Percentiles rank a stretch among this genome's conserved stretches.
Conservation (phyloP, 2,888 invertebrate genomes). For the Tanytarsus gracilentus region DNA sequence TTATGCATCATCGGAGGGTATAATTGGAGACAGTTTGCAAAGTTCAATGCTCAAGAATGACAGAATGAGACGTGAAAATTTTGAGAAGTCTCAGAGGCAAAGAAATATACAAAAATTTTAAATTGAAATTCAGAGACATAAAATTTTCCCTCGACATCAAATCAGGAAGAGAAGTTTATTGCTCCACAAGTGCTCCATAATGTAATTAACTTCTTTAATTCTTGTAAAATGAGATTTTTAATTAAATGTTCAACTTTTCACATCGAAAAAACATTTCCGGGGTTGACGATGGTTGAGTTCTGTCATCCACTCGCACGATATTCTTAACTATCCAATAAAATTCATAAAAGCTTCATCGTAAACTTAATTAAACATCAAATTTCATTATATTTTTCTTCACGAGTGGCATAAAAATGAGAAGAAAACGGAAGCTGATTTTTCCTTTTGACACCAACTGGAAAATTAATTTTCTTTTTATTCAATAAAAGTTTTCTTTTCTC, state of each 20-base stretch:
- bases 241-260: not conserved
- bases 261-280: not conserved
- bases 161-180: no score
- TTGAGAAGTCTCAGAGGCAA: no score
- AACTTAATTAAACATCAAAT: slow-evolving; percentile 23
- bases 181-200: no score
- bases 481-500: not conserved
- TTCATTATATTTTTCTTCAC: slow-evolving; percentile 15
- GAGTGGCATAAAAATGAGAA: not conserved
- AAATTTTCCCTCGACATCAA: no score
- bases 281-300: no score
- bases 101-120: no score
- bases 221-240: not conserved
- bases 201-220: not conserved
- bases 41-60: not conserved
- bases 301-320: no score
- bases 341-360: slow-evolving; percentile 10
- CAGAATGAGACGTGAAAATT: not conserved
- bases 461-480: not conserved
- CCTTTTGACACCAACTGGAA: not conserved
- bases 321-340: not conserved
- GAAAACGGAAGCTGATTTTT: not conserved
- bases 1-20: not conserved
- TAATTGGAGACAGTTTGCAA: not conserved
- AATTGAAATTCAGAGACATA: no score